Conservation (phyloP, 2,797 vertebrate genomes). For the Sebastes minor region DNA sequence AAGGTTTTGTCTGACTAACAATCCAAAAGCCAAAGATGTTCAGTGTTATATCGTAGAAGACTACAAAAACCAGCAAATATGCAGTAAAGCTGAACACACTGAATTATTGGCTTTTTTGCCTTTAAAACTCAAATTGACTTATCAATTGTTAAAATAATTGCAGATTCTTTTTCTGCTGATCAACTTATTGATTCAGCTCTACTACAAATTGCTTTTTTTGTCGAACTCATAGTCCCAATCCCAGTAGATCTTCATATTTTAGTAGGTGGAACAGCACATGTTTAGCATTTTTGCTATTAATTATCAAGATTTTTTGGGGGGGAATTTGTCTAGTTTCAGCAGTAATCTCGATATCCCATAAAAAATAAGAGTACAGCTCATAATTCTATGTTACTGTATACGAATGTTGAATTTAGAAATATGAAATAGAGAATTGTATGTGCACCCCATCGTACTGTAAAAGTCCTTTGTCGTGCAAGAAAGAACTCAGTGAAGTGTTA, state of each 20-base stretch:
- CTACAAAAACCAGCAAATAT: background rate
- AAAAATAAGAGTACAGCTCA: background rate
- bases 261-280: background rate
- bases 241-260: background rate
- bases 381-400: no score
- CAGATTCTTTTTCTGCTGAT: no score
- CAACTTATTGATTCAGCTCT: no score
- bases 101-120: background rate
- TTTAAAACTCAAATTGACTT: background rate
- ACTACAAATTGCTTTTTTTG: no score
- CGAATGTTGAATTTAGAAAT: no score
- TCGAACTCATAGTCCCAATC: fast-evolving
- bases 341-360: background rate
- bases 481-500: background rate
- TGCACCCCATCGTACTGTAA: no score
- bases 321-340: background rate
- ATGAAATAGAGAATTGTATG: no score
- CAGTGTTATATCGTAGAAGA: fast-evolving
- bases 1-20: background rate
- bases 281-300: background rate
- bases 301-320: background rate
- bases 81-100: background rate
- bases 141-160: no score
- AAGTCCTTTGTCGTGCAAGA: background rate
- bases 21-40: background rate